A percentile compares a stretch with the other conserved stretches of the same genome.
phyloP scores from a whole-genome alignment of 2,888 invertebrate genomes.

The Euplagia quadripunctaria region DNA sequence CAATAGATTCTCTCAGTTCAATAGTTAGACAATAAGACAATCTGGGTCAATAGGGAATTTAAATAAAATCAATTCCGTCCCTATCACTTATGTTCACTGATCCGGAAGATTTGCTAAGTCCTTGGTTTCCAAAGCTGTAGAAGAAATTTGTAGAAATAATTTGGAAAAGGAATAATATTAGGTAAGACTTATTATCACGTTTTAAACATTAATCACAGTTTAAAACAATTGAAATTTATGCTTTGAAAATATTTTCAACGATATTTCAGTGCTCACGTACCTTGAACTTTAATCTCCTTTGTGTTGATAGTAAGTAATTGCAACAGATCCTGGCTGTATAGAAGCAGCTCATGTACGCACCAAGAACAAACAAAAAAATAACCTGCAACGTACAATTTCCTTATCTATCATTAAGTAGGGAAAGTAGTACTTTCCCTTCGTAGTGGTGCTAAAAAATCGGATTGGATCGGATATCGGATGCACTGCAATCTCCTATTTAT shows the following conservation, averaged over 20 bases:
- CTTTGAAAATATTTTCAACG: conserved; percentile 15
- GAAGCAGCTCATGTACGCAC: conserved; percentile 70
- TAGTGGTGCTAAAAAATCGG: too few relatives aligned
- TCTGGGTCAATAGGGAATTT: conserved; percentile 33
- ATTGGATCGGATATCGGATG: too few relatives aligned
- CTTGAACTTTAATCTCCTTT: conserved; percentile 77
- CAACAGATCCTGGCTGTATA: conserved; percentile 77
- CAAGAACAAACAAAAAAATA: conserved; percentile 64
- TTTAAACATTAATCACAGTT: conserved; percentile 28
- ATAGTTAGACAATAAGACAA: conserved; percentile 27
- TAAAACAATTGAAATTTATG: background rate
- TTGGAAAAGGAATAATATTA: conserved; percentile 5
- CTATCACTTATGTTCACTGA: conserved; percentile 41
- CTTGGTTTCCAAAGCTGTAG: conserved; percentile 23
- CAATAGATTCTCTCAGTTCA: conserved; percentile 18
- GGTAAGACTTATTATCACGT: conserved; percentile 32
- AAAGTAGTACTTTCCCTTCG: too few relatives aligned
- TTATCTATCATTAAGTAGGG: too few relatives aligned
- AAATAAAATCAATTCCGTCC: conserved; percentile 38
- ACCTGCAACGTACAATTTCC: conserved; percentile 61
- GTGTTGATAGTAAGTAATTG: conserved; percentile 70
- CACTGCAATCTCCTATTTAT: too few relatives aligned
- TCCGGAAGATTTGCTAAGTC: conserved; percentile 29
- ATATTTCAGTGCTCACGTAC: conserved; percentile 52
- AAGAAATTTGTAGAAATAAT: conserved; percentile 1